Evolutionary conservation across 2,888 invertebrate species (phyloP), one percentile per base, ranked within the genome.

Genomic region (Ceraclea dissimilis): DNA sequence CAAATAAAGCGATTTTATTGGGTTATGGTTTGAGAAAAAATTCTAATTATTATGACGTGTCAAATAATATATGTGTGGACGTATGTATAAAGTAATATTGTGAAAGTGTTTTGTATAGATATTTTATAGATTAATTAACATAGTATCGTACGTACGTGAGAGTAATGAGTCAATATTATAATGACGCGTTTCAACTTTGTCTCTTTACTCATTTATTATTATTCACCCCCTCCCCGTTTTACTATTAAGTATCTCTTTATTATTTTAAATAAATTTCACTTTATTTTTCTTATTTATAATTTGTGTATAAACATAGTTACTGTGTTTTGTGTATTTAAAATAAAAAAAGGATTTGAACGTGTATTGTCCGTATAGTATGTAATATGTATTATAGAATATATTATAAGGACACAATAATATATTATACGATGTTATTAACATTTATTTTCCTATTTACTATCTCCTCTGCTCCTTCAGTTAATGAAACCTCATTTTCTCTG

Each of bases 81-180:
- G 13, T 39, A 16, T 39, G 39, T 39, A 39, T 39, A n/a, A 61
- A 58, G 59, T 60, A 57, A 61, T 52, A 53, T 55, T 61, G 59
- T 59, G 61, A 57, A 56, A 61, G 61, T 61, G 61, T 61, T 39
- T 39, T 60, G 57, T 57, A 61, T 59, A 61, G 61, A 61, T 47
- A 19, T 50, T 54, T 54, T 54, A 49, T 59, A 59, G 58, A 52
- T 51, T 56, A 56, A 44, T 52, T 43, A 39, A 26, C 49, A 19
- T 17, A 51, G 49, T 20, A 33, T 51, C 26, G 33, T 19, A 51
- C 19, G 16, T 48, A 19, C 31, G 17, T 21, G 39, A 22, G 51
- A n/a, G n/a, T n/a, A n/a, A n/a, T n/a, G n/a, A n/a, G n/a, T n/a
- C n/a, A n/a, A n/a, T n/a, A n/a, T n/a, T n/a, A n/a, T n/a, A n/a